Evolutionary conservation across 92 coral and sea anemone genomes (phyloP), one percentile per base, ranked within the genome.

Genomic region (Zoanthus gigantus): DNA sequence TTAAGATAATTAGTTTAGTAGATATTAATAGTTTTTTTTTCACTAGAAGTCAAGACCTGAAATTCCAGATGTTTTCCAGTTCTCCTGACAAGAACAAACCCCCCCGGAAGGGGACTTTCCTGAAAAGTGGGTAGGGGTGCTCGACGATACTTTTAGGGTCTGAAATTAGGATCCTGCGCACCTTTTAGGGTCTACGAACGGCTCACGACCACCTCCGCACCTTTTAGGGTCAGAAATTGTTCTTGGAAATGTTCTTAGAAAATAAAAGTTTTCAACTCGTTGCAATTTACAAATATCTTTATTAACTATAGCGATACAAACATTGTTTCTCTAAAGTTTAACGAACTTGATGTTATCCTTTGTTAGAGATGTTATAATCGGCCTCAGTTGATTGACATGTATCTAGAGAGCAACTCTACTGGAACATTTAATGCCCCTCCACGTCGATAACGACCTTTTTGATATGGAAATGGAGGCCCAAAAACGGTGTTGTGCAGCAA

Each of bases 181-280:
- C 77, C 77, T 73, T 73, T 73, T 73, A 73, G 77, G 77, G 77
- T 73, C 77, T 66, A 66, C 72, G 72, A 66, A 66, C 32, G 31
- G 72, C 72, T 66, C 72, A 66, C 72, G 72, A 66, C 72, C 72
- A 66, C 18, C 57, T 73, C 50, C 54, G 77, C 29, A 73, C 77
- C 77, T 73, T 73, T 73, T 73, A 73, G 77, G 77, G 77, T 73
- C 77, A 66, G 18, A 44, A 73, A 37, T 73, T 73, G 77, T 73
- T 73, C 50, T 73, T 73, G 77, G 77, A 73, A 73, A 73, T 44
- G 77, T 73, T 73, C 54, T 73, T 1, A 73, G 18, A 66, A 66
- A 66, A 66, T 66, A 66, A 66, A 66, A 66, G 18, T 66, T 66
- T 66, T 66, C 17, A 66, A 66, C 72, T 66, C 72, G 34, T 1